phyloP scores from a whole-genome alignment of 2,113 vertebrate species.

The Podarcis raffonei region DNA sequence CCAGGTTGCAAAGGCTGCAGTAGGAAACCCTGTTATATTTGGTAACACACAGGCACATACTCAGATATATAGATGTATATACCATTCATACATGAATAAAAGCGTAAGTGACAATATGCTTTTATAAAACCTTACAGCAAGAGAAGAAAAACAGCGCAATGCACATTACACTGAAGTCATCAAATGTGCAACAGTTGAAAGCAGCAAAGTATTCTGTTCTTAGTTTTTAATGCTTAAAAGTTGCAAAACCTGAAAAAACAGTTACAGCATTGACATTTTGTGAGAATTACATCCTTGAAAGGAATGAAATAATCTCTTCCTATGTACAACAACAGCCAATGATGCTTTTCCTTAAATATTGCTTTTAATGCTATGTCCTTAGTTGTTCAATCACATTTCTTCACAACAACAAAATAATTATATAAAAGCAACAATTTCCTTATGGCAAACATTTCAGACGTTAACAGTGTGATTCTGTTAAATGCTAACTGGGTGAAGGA shows the following conservation, averaged over 20 bases:
- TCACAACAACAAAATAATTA: constrained; percentile 25
- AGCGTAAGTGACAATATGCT: not conserved
- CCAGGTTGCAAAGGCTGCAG: no score
- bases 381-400: constrained; percentile 23
- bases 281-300: not conserved
- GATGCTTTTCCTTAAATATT: not conserved
- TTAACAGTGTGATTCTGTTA: constrained; percentile 34
- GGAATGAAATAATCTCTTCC: not conserved
- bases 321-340: constrained; percentile 12
- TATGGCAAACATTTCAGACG: constrained; percentile 43
- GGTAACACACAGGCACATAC: not conserved
- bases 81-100: not conserved
- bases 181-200: not conserved
- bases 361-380: constrained; percentile 38
- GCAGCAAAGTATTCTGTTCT: not conserved
- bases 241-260: not conserved
- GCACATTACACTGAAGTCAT: not conserved
- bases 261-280: not conserved
- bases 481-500: constrained; percentile 50
- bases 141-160: not conserved
- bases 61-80: not conserved
- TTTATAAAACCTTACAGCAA: not conserved
- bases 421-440: constrained; percentile 11
- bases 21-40: not conserved
- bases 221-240: constrained; percentile 15